Evolutionary conservation across 2,113 vertebrate genomes (phyloP).

Genomic region (Osmerus eperlanus): DNA sequence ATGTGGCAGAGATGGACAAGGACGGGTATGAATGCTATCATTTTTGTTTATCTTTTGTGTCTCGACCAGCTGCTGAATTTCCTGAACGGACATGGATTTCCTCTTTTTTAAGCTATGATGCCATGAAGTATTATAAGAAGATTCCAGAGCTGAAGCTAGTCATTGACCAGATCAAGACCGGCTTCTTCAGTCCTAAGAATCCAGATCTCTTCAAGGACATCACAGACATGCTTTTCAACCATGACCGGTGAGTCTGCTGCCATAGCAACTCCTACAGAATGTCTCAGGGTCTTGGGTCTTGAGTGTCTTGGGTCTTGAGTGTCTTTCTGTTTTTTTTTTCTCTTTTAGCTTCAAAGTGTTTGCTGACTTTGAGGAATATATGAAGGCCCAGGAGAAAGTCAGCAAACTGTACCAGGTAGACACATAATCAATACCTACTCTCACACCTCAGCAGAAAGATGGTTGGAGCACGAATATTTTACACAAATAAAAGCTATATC

Average conservation of each 20-base stretch:
- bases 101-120: slow-evolving; percentile 76
- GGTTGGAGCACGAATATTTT: background rate
- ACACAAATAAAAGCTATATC: background rate
- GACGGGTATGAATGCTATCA: slow-evolving; percentile 76
- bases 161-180: slow-evolving; percentile 86
- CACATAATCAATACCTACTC: background rate
- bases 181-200: slow-evolving; percentile 86
- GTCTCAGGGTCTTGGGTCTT: background rate
- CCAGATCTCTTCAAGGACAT: slow-evolving; percentile 87
- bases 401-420: slow-evolving; percentile 90
- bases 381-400: slow-evolving; percentile 88
- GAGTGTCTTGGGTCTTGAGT: slow-evolving; percentile 5
- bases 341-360: slow-evolving; percentile 90
- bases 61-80: no score
- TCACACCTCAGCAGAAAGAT: background rate
- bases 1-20: slow-evolving; percentile 82
- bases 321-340: slow-evolving; percentile 10
- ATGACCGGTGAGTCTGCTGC: slow-evolving; percentile 79
- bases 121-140: slow-evolving; percentile 81
- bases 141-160: slow-evolving; percentile 86
- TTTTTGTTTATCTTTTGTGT: background rate
- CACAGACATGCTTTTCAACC: slow-evolving; percentile 88
- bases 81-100: background rate
- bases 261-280: background rate
- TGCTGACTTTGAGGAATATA: slow-evolving; percentile 89